Percentiles rank a stretch among this genome's conserved stretches.
Conservation (phyloP, 2,888 invertebrate species). For the Cheiracanthium punctorium region DNA sequence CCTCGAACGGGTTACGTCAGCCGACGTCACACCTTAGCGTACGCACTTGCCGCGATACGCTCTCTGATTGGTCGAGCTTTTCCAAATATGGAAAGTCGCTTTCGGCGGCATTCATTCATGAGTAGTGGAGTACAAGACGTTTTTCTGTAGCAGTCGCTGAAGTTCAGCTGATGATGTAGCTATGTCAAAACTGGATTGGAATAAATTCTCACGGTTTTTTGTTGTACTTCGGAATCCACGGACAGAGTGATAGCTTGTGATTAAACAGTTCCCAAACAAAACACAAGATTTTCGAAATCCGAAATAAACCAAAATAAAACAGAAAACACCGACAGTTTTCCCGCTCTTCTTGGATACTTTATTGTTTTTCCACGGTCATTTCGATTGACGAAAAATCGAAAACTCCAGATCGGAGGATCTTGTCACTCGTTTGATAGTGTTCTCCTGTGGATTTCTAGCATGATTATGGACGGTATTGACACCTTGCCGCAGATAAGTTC, state of each 20-base stretch:
- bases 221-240: neutral
- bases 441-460: conserved; percentile 78
- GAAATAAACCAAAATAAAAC: no score
- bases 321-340: no score
- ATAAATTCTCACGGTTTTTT: neutral
- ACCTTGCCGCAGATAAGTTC: conserved; percentile 78
- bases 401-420: neutral
- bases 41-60: conserved; percentile 21
- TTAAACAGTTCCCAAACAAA: no score
- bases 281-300: no score
- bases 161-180: conserved; percentile 47
- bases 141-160: conserved; percentile 30
- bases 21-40: conserved; percentile 54
- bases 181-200: conserved; percentile 29
- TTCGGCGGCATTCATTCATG: conserved; percentile 59
- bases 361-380: no score
- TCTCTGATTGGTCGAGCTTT: conserved; percentile 31
- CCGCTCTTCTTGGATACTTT: no score
- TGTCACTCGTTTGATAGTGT: neutral
- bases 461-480: conserved; percentile 93
- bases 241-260: neutral
- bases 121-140: conserved; percentile 22
- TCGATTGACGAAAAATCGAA: neutral
- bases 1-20: conserved; percentile 50
- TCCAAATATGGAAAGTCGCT: conserved; percentile 57